Conservation (phyloP, 2,888 invertebrate genomes). For the Acronicta aceris region DNA sequence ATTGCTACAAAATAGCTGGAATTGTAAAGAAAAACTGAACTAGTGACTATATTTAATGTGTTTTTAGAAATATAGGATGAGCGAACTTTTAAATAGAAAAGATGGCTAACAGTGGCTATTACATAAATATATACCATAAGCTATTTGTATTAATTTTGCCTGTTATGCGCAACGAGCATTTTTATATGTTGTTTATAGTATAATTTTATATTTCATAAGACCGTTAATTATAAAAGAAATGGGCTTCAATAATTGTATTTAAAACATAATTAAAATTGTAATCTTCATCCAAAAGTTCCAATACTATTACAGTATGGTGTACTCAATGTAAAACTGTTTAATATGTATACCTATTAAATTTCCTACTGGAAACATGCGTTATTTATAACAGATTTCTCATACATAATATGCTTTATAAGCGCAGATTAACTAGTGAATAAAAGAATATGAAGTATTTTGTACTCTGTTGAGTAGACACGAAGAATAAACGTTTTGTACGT, state of each 20-base stretch:
- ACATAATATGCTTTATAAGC: constrained; percentile 7
- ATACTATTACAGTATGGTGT: too few species aligned
- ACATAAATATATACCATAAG: background rate
- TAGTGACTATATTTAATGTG: constrained; percentile 38
- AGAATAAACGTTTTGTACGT: constrained; percentile 51
- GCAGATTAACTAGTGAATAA: constrained; percentile 44
- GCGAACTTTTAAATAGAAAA: constrained; percentile 10
- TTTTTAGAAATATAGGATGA: constrained; percentile 31
- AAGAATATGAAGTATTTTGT: constrained; percentile 38
- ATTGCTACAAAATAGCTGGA: constrained; percentile 36
- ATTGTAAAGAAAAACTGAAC: constrained; percentile 22
- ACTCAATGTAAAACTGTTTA: too few species aligned
- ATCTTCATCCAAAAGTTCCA: too few species aligned
- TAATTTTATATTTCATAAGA: too few species aligned
- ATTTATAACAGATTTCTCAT: background rate
- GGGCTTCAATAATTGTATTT: too few species aligned
- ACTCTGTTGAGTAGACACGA: constrained; percentile 30
- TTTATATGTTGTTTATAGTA: too few species aligned
- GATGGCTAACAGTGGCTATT: background rate
- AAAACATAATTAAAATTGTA: too few species aligned
- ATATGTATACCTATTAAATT: too few species aligned
- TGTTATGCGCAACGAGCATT: too few species aligned
- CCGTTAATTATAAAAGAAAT: too few species aligned
- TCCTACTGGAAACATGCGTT: too few species aligned
- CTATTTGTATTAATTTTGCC: too few species aligned